These are phyloP conservation scores for Trypoxylus dichotomus DNA, from an alignment of 1,140 invertebrate species.

Conservation along the genomic window DNA sequence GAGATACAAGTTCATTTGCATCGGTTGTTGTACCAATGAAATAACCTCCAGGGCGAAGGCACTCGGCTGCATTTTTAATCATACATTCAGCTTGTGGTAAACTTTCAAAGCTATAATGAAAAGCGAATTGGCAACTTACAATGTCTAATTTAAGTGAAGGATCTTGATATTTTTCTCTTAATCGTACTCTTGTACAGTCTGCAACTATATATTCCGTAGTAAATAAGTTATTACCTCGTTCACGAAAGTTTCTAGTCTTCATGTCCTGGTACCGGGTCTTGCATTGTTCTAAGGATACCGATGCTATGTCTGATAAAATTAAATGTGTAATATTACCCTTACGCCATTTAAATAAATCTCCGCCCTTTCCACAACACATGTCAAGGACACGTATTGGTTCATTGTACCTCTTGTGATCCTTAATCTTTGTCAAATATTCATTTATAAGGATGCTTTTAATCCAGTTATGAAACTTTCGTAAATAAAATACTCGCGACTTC, in stretches of 20 bases:
- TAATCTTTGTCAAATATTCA: slow-evolving; percentile 68
- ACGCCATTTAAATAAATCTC: slow-evolving; percentile 94
- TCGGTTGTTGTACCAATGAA: slow-evolving; percentile 97
- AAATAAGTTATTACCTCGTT: slow-evolving; percentile 59
- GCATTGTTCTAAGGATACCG: slow-evolving; percentile 87
- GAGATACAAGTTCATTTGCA: slow-evolving; percentile 82
- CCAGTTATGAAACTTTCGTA: slow-evolving; percentile 99
- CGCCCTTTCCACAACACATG: slow-evolving; percentile 93
- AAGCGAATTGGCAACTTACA: slow-evolving; percentile 96
- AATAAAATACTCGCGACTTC: slow-evolving; percentile 87
- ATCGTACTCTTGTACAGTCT: slow-evolving; percentile 85
- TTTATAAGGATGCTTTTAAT: slow-evolving; percentile 93
- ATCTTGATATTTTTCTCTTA: slow-evolving; percentile 73
- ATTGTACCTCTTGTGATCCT: slow-evolving; percentile 62
- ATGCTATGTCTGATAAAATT: slow-evolving; percentile 95
- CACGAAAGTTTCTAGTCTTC: slow-evolving; percentile 50
- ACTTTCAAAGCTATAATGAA: slow-evolving; percentile 96
- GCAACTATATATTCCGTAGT: slow-evolving; percentile 89
- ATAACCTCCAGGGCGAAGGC: slow-evolving; percentile 84
- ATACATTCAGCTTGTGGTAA: slow-evolving; percentile 88
- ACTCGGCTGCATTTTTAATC: slow-evolving; percentile 90
- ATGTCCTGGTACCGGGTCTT: slow-evolving; percentile 68
- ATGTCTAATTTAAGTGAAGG: slow-evolving; percentile 81
- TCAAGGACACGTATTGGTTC: slow-evolving; percentile 66
- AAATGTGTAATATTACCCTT: slow-evolving; percentile 81